A percentile compares a stretch with the other conserved stretches of the same genome.
phyloP scores from a whole-genome alignment of 2,113 vertebrate species.

The Pipra filicauda region DNA sequence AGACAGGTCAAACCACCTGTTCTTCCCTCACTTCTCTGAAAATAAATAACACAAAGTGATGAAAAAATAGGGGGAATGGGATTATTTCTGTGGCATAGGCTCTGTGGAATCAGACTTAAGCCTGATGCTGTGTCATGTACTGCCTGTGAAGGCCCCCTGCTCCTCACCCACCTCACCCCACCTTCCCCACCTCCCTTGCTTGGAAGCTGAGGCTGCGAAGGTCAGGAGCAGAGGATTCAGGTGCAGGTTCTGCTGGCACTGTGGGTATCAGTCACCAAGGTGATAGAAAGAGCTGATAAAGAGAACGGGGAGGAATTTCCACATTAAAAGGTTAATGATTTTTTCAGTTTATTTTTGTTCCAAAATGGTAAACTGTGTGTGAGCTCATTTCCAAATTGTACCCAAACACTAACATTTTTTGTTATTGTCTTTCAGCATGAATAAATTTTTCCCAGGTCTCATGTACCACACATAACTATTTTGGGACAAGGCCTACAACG shows the following conservation, averaged over 20 bases:
- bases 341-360: not conserved
- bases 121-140: not conserved
- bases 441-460: not conserved
- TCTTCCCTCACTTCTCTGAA: not conserved
- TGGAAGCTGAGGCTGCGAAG: not conserved
- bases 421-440: not conserved
- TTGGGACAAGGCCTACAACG: not conserved
- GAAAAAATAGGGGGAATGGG: not conserved
- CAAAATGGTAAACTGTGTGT: not conserved
- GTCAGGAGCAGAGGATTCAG: fast-evolving
- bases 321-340: not conserved
- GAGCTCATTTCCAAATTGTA: not conserved
- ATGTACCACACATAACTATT: not conserved
- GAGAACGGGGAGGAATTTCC: not conserved
- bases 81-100: not conserved
- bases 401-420: not conserved
- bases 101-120: not conserved
- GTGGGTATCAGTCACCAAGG: not conserved
- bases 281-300: not conserved
- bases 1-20: not conserved
- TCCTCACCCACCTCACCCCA: no score
- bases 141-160: not conserved
- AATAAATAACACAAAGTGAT: not conserved
- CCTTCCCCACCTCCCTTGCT: not conserved
- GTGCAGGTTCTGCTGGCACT: not conserved